These are phyloP conservation scores for Hestina assimilis DNA, from an alignment of 1,140 invertebrate genomes.

Conservation along the genomic window DNA sequence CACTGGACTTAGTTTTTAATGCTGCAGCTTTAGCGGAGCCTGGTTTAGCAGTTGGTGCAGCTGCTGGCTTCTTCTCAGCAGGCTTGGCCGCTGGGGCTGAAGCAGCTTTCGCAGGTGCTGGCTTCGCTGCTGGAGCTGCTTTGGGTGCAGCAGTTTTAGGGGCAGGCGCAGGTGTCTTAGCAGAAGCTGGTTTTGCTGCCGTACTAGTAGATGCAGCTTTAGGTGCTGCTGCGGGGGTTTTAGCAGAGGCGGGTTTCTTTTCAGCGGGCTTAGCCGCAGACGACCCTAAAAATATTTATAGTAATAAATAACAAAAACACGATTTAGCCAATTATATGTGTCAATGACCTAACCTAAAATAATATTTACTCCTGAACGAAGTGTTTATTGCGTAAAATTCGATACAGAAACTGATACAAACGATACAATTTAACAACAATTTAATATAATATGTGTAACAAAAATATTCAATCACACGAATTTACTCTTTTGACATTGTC, in stretches of 20 bases:
- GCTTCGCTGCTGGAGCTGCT: constrained; percentile 64
- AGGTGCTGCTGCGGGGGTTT: constrained; percentile 71
- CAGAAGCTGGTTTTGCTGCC: constrained; percentile 57
- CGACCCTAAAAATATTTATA: constrained; percentile 37
- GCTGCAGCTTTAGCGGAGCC: constrained; percentile 77
- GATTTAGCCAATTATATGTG: neutral
- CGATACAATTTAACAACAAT: neutral
- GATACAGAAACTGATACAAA: neutral
- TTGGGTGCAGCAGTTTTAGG: constrained; percentile 62
- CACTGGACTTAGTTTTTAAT: constrained; percentile 79
- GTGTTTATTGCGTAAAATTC: neutral
- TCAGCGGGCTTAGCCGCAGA: constrained; percentile 79
- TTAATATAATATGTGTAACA: no score
- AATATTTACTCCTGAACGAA: neutral
- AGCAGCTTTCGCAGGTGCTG: constrained; percentile 75
- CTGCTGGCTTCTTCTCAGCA: constrained; percentile 72
- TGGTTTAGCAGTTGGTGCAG: constrained; percentile 68
- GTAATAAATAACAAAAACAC: neutral
- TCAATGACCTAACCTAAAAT: neutral
- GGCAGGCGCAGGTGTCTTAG: constrained; percentile 61
- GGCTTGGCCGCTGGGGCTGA: constrained; percentile 74
- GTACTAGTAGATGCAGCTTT: constrained; percentile 50
- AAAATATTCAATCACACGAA: neutral
- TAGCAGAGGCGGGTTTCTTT: constrained; percentile 82
- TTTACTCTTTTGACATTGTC: constrained; percentile 4